Conservation (phyloP, 1,140 invertebrate genomes). For the Leptinotarsa defecta region DNA sequence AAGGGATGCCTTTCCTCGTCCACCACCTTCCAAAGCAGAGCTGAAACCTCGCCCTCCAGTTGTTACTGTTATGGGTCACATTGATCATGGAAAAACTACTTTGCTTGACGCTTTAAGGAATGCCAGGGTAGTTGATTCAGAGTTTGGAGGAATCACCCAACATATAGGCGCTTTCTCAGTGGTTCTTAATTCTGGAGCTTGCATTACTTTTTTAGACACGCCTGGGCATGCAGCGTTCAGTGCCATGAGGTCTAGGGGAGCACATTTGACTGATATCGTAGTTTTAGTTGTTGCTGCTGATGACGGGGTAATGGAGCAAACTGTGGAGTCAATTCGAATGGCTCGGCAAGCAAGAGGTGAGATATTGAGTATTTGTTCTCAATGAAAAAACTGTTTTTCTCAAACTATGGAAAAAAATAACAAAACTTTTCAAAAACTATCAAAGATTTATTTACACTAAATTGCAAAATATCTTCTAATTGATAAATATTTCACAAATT, state of each 20-base stretch:
- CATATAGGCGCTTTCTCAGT: conserved; percentile 98
- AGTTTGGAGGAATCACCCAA: conserved; percentile 99
- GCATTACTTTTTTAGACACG: conserved; percentile 96
- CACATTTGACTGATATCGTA: conserved; percentile 91
- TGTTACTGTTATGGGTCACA: conserved; percentile 99
- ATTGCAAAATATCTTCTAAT: background rate
- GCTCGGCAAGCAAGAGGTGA: conserved; percentile 73
- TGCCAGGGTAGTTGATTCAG: conserved; percentile 82
- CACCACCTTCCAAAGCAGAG: conserved; percentile 66
- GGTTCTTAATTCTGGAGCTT: conserved; percentile 68
- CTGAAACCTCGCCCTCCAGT: conserved; percentile 80
- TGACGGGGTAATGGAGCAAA: conserved; percentile 99
- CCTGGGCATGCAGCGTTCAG: conserved; percentile 98
- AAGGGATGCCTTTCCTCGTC: conserved; percentile 47
- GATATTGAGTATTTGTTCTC: background rate
- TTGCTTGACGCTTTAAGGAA: conserved; percentile 88
- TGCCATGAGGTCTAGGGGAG: conserved; percentile 89
- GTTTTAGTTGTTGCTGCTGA: conserved; percentile 97
- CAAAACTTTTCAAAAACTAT: background rate
- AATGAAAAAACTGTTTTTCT: no score
- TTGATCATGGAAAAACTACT: conserved; percentile 99
- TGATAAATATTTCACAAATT: background rate
- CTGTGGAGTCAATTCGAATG: conserved; percentile 79
- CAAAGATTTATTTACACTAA: background rate
- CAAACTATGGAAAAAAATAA: background rate